Conservation (phyloP, 1,140 invertebrate species). For the Cydia amplana region DNA sequence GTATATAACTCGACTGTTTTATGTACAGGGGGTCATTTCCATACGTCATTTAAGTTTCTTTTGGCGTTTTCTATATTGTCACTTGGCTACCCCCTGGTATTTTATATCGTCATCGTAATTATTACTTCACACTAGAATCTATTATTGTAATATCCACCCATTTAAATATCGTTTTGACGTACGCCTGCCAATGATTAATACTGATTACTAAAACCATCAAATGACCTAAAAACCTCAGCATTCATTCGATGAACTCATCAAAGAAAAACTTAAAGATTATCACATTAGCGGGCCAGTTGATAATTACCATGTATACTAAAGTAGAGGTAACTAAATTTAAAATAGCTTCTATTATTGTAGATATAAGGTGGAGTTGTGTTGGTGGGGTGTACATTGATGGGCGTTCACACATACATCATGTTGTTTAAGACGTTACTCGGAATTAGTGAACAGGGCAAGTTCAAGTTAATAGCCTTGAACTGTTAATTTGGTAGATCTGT, state of each 20-base stretch:
- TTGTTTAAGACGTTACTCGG: slow-evolving; percentile 71
- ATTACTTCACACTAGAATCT: too few relatives aligned
- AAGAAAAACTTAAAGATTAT: slow-evolving; percentile 64
- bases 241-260: slow-evolving; percentile 73
- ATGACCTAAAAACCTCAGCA: slow-evolving; percentile 49
- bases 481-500: slow-evolving; percentile 64
- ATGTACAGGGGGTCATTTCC: too few relatives aligned
- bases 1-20: too few relatives aligned
- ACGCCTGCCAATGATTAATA: slow-evolving; percentile 34
- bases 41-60: too few relatives aligned
- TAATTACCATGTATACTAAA: slow-evolving; percentile 32
- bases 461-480: slow-evolving; percentile 56
- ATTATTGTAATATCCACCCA: not conserved
- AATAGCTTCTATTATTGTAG: not conserved
- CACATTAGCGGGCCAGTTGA: slow-evolving; percentile 56
- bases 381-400: slow-evolving; percentile 55
- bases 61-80: too few relatives aligned
- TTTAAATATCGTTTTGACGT: not conserved
- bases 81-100: too few relatives aligned
- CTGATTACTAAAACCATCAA: slow-evolving; percentile 48
- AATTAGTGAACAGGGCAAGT: slow-evolving; percentile 49
- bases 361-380: slow-evolving; percentile 29
- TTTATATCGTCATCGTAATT: too few relatives aligned
- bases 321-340: not conserved
- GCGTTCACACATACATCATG: slow-evolving; percentile 74